A percentile compares a stretch with the other conserved stretches of the same genome.
phyloP scores from a whole-genome alignment of 2,888 invertebrate genomes.

The Latheticus oryzae region DNA sequence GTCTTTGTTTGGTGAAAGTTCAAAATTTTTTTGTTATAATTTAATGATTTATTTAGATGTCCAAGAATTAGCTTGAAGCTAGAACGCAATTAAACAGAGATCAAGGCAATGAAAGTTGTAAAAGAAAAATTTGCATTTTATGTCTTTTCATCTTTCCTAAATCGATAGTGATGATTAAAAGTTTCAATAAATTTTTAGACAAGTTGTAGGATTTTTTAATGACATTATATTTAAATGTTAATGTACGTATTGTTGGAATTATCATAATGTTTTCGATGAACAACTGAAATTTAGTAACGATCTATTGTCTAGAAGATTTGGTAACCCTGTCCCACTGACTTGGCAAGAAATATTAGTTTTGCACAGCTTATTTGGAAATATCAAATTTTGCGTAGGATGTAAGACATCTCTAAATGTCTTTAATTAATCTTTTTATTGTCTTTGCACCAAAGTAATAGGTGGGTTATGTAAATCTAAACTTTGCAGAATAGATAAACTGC shows the following conservation, averaged over 20 bases:
- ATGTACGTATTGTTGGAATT: conserved; percentile 17
- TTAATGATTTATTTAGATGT: conserved; percentile 19
- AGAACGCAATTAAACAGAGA: conserved; percentile 18
- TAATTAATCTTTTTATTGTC: conserved; percentile 10
- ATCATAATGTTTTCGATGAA: conserved; percentile 15
- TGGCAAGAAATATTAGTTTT: conserved; percentile 9
- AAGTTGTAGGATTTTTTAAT: conserved; percentile 20
- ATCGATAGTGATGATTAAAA: conserved; percentile 27
- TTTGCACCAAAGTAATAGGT: neutral
- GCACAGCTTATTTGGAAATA: conserved; percentile 18
- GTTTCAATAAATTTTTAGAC: conserved; percentile 15
- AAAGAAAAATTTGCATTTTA: conserved; percentile 22
- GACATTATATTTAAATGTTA: conserved; percentile 29
- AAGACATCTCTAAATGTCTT: neutral
- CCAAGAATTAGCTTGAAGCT: conserved; percentile 6
- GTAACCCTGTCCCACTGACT: conserved; percentile 26
- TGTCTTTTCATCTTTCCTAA: conserved; percentile 13
- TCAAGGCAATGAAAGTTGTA: conserved; percentile 28
- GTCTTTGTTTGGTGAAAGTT: conserved; percentile 36
- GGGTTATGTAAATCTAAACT: too few relatives aligned
- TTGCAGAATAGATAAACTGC: conserved; percentile 1
- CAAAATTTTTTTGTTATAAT: conserved; percentile 11
- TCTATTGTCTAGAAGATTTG: conserved; percentile 18
- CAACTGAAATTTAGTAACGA: conserved; percentile 23
- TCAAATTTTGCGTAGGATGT: neutral